phyloP scores from a whole-genome alignment of 1,140 invertebrate species.

The Zaprionus ghesquierei region DNA sequence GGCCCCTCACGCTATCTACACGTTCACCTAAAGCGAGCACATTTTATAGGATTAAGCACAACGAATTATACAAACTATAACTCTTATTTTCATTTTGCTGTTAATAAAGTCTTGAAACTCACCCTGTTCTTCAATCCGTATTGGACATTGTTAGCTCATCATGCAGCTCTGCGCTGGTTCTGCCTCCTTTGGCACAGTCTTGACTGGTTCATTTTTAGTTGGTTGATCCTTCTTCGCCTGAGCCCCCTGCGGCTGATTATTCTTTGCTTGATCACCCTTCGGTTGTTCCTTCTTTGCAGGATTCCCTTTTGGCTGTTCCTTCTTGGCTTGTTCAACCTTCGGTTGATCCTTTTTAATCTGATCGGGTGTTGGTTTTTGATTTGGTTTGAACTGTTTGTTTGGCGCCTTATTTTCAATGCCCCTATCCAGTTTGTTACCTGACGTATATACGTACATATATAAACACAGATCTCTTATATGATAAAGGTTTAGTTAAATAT shows the following conservation, averaged over 20 bases:
- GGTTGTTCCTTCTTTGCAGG: neutral
- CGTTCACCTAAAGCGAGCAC: conserved; percentile 25
- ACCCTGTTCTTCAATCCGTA: neutral
- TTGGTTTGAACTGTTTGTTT: conserved; percentile 20
- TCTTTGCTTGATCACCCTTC: neutral
- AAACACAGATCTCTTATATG: neutral
- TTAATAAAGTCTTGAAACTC: conserved; percentile 70
- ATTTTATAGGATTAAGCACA: conserved; percentile 58
- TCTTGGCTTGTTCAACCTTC: no score
- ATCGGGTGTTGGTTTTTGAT: conserved; percentile 9
- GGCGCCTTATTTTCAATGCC: neutral
- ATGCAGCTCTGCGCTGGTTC: neutral
- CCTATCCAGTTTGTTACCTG: conserved; percentile 21
- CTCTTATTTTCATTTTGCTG: conserved; percentile 66
- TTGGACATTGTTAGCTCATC: neutral
- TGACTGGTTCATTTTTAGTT: neutral
- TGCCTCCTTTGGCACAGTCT: neutral
- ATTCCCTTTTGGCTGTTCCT: no score
- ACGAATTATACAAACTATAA: conserved; percentile 44
- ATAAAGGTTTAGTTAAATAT: neutral
- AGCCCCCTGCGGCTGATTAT: neutral
- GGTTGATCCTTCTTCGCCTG: neutral
- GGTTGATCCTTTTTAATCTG: neutral
- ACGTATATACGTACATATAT: no score
- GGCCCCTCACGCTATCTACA: conserved; percentile 21